Conservation (phyloP, 2,888 invertebrate genomes). For the Muscina levida region DNA sequence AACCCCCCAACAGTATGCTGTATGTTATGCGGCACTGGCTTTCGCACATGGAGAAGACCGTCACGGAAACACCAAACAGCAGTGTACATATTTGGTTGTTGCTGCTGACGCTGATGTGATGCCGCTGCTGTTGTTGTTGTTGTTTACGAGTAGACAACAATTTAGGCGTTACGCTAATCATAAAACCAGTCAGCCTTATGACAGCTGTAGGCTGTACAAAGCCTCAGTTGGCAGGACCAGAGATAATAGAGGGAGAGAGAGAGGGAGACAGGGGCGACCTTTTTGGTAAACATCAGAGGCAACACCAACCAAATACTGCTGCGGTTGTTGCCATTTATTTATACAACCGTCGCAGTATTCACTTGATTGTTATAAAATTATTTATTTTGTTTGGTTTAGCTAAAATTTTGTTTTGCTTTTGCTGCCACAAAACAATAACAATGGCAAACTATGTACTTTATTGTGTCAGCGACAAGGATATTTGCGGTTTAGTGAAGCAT, state of each 20-base stretch:
- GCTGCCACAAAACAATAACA: background rate
- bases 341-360: background rate
- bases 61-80: too few relatives aligned
- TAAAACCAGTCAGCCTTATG: conserved; percentile 47
- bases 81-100: too few relatives aligned
- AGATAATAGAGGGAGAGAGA: background rate
- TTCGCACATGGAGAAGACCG: too few relatives aligned
- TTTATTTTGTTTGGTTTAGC: conserved; percentile 28
- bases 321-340: conserved; percentile 17
- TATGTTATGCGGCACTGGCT: background rate
- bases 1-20: background rate
- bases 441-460: background rate
- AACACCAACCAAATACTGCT: background rate
- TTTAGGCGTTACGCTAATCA: conserved; percentile 50
- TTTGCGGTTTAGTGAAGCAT: conserved; percentile 28
- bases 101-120: background rate
- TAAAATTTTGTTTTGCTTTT: background rate
- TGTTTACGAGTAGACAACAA: conserved; percentile 32
- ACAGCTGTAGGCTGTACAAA: conserved; percentile 29
- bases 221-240: conserved; percentile 6
- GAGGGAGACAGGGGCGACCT: background rate
- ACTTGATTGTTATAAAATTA: conserved; percentile 14
- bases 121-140: background rate
- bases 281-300: background rate
- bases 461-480: conserved; percentile 1